Evolutionary conservation across 2,113 vertebrate species (phyloP).

Genomic region (Macquaria ambigua): DNA sequence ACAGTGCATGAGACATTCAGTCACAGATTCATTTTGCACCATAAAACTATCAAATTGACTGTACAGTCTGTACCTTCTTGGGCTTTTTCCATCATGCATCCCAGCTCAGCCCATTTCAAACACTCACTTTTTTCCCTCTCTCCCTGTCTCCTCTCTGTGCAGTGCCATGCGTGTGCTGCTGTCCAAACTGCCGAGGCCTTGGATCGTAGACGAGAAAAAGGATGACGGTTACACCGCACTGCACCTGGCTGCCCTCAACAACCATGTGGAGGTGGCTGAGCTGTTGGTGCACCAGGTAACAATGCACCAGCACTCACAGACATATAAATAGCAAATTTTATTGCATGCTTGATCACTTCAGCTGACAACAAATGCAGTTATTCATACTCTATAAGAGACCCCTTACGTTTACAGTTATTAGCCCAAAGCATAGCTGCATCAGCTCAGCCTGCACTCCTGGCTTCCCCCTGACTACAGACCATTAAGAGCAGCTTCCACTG

Average conservation of each 20-base stretch:
- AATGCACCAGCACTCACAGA: neutral
- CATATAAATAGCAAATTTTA: conserved; percentile 15
- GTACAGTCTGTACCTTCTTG: conserved; percentile 26
- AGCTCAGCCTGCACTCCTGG: conserved; percentile 37
- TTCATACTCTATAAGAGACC: conserved; percentile 18
- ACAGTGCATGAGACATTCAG: conserved; percentile 35
- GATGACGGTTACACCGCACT: conserved; percentile 98
- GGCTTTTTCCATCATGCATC: neutral
- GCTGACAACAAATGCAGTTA: conserved; percentile 28
- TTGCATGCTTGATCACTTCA: conserved; percentile 26
- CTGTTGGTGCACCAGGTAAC: conserved; percentile 97
- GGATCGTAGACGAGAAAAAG: conserved; percentile 99
- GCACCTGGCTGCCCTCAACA: conserved; percentile 98
- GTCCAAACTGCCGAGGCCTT: conserved; percentile 96
- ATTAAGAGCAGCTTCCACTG: conserved; percentile 61
- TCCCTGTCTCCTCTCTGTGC: conserved; percentile 37
- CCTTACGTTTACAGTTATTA: conserved; percentile 6
- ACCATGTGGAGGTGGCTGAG: conserved; percentile 99
- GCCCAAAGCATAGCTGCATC: conserved; percentile 46
- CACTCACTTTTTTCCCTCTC: conserved; percentile 1
- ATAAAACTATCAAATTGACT: conserved; percentile 34
- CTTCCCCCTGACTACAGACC: conserved; percentile 56
- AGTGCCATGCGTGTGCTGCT: conserved; percentile 98
- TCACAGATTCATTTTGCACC: conserved; percentile 41
- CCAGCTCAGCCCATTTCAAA: neutral